A percentile compares a stretch with the other conserved stretches of the same genome.
These are phyloP conservation scores for Dynastes tityus DNA, from an alignment of 2,888 invertebrate species.

Conservation along the genomic window DNA sequence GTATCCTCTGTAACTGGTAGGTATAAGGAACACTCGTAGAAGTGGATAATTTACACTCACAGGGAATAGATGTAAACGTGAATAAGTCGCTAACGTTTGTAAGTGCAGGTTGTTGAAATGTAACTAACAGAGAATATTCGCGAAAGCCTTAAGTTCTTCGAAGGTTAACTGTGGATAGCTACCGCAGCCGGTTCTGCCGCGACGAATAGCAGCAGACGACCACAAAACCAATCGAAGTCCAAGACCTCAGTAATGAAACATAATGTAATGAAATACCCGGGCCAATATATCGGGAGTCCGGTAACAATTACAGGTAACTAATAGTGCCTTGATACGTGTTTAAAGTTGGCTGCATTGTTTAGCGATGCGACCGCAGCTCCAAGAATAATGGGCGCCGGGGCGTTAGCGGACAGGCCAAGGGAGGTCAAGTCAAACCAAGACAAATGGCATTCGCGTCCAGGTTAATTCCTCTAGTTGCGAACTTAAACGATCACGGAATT, in stretches of 20 bases:
- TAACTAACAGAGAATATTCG: constrained; percentile 6
- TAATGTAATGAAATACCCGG: constrained; percentile 68
- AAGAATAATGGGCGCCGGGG: constrained; percentile 68
- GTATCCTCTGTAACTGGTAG: too few species aligned
- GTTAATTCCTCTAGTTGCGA: constrained; percentile 69
- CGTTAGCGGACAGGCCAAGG: constrained; percentile 54
- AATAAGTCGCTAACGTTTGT: too few species aligned
- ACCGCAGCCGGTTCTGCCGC: constrained; percentile 37
- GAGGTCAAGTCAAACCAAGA: constrained; percentile 69
- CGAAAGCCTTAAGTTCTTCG: constrained; percentile 2
- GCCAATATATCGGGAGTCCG: constrained; percentile 63
- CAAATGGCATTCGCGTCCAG: constrained; percentile 70
- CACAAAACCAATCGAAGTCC: constrained; percentile 63
- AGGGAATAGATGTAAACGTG: too few species aligned
- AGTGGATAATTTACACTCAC: too few species aligned
- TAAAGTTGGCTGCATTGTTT: constrained; percentile 71
- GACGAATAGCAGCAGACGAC: constrained; percentile 43
- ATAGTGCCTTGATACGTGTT: constrained; percentile 68
- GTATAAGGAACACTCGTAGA: too few species aligned
- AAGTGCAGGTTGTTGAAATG: too few species aligned
- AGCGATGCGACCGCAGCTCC: constrained; percentile 68
- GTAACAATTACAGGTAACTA: constrained; percentile 70
- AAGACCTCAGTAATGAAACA: constrained; percentile 64
- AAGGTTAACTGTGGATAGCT: constrained; percentile 15
- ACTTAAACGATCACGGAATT: constrained; percentile 68